Percentiles rank a stretch among this genome's conserved stretches.
phyloP scores from a whole-genome alignment of 37 sponge, comb jelly and placozoan species.

The Theonella swinhoei region DNA sequence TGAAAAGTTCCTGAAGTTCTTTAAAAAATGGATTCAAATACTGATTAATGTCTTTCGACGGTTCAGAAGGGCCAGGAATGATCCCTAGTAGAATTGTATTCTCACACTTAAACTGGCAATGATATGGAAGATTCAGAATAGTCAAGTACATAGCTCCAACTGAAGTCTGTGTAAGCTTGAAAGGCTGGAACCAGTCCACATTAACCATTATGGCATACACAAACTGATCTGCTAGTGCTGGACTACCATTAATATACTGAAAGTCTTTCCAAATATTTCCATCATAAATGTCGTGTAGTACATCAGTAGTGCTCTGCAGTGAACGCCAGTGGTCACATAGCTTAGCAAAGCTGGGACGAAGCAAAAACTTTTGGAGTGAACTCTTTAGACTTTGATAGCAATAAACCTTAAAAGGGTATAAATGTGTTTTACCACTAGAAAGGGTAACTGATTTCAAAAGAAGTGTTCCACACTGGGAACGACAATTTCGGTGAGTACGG shows the following conservation, averaged over 20 bases:
- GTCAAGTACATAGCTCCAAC: not conserved
- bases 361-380: not conserved
- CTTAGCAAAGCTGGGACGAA: not conserved
- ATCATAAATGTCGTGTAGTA: slow-evolving; percentile 1
- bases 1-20: no score
- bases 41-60: not conserved
- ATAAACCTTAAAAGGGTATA: no score
- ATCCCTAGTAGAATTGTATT: not conserved
- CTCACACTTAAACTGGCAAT: not conserved
- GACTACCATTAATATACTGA: not conserved
- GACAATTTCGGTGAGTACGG: no score
- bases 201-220: not conserved
- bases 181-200: slow-evolving; percentile 3
- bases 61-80: slow-evolving; percentile 1
- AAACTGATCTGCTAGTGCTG: not conserved
- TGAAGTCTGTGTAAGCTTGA: not conserved
- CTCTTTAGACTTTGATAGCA: no score
- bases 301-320: not conserved
- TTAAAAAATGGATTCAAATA: no score
- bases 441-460: no score
- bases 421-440: no score
- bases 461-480: no score
- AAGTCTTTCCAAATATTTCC: slow-evolving; percentile 4
- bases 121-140: not conserved
- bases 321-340: not conserved